These are phyloP conservation scores for Myotis lucifugus DNA, from an alignment of 2,113 vertebrate species.

Conservation along the genomic window DNA sequence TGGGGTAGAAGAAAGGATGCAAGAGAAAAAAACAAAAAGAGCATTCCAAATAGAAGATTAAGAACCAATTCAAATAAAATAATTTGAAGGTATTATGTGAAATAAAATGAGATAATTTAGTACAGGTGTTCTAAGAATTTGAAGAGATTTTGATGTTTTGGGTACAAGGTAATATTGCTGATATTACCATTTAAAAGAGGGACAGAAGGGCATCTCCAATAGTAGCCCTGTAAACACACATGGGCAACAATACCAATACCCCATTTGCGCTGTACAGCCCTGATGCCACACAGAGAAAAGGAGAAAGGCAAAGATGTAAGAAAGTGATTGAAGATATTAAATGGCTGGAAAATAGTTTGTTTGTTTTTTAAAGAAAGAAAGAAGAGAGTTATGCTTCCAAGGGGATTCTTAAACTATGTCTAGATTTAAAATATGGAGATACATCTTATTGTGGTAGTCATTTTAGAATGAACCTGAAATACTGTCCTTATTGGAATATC, in stretches of 20 bases:
- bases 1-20: not conserved
- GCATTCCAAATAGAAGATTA: not conserved
- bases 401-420: not conserved
- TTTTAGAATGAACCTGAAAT: conserved; percentile 3
- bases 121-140: not conserved
- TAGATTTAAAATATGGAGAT: not conserved
- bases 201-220: not conserved
- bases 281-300: not conserved
- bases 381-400: not conserved
- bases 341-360: not conserved
- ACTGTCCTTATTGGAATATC: not conserved
- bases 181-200: not conserved
- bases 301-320: not conserved
- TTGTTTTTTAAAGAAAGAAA: not conserved
- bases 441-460: not conserved
- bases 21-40: not conserved
- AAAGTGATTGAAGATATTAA: not conserved
- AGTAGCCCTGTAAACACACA: not conserved
- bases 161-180: not conserved
- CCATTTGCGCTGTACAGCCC: not conserved
- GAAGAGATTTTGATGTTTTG: not conserved
- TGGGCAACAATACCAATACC: rapidly evolving
- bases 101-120: not conserved
- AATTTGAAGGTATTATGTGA: not conserved
- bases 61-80: not conserved